Evolutionary conservation across 2,888 invertebrate species (phyloP).

Genomic region (Aproaerema taeniolella): DNA sequence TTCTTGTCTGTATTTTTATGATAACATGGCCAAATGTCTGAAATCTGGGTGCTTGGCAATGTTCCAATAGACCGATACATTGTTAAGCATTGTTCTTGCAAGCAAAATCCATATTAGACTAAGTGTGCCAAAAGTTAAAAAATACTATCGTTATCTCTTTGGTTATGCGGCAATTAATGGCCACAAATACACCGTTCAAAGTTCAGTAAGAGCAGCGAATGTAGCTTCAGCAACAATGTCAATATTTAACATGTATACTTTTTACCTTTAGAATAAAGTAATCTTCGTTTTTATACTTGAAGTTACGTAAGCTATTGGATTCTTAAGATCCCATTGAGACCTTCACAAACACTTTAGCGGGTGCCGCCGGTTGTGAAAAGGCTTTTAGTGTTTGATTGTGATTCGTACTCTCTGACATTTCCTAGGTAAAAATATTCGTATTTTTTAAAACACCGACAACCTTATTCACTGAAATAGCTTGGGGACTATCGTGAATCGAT

Average conservation of each 20-base stretch:
- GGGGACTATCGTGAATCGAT: not conserved
- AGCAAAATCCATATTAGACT: conserved; percentile 5
- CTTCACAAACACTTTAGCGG: conserved; percentile 11
- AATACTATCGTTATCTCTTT: conserved; percentile 26
- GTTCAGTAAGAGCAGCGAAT: too few relatives aligned
- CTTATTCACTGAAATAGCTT: too few relatives aligned
- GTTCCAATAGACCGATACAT: conserved; percentile 36
- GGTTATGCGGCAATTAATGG: too few relatives aligned
- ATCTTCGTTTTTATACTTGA: too few relatives aligned
- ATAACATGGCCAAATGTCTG: conserved; percentile 12
- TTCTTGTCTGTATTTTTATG: conserved; percentile 7
- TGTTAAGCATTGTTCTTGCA: conserved; percentile 27
- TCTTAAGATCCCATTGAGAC: conserved; percentile 3
- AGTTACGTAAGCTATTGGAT: conserved; percentile 1
- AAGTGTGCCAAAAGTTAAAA: conserved; percentile 34
- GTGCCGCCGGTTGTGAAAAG: conserved; percentile 5
- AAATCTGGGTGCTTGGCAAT: conserved; percentile 34
- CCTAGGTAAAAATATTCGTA: conserved; percentile 1
- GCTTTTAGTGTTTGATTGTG: conserved; percentile 13
- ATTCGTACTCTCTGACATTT: conserved; percentile 3
- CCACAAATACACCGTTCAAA: too few relatives aligned
- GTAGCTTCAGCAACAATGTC: too few relatives aligned
- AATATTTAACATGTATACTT: too few relatives aligned
- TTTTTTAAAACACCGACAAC: not conserved
- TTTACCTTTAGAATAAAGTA: too few relatives aligned